Evolutionary conservation across 2,888 invertebrate species (phyloP).

Genomic region (Ellobium chinense): DNA sequence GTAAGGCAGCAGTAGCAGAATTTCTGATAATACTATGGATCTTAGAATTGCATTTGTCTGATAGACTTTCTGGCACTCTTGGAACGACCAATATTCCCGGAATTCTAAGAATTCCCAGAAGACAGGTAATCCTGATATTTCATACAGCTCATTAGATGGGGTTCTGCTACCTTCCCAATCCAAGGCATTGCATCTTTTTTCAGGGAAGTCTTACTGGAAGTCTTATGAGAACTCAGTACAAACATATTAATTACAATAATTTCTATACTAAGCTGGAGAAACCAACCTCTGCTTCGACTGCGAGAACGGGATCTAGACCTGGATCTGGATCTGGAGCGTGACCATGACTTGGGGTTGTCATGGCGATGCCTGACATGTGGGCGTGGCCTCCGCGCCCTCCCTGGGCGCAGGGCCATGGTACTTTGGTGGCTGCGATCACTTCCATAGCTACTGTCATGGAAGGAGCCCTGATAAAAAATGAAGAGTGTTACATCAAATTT

Average conservation of each 20-base stretch:
- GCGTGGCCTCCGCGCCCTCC: conserved; percentile 42
- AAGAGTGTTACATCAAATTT: too few species aligned
- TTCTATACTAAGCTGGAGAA: background rate
- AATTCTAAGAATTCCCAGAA: too few species aligned
- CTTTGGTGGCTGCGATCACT: conserved; percentile 56
- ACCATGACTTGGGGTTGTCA: conserved; percentile 57
- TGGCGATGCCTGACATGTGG: conserved; percentile 48
- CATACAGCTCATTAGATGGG: too few species aligned
- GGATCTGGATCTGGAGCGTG: conserved; percentile 64
- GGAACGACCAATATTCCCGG: too few species aligned
- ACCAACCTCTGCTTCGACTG: conserved; percentile 49
- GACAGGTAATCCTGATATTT: too few species aligned
- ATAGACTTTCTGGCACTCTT: too few species aligned
- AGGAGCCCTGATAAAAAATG: conserved; percentile 41
- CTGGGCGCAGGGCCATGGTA: conserved; percentile 40
- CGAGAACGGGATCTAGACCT: conserved; percentile 64
- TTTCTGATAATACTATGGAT: too few species aligned
- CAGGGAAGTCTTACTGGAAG: too few species aligned
- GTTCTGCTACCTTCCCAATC: too few species aligned
- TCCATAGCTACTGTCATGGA: conserved; percentile 53
- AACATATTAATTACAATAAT: background rate
- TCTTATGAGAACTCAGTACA: background rate
- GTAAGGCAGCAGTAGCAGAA: too few species aligned
- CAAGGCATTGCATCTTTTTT: too few species aligned
- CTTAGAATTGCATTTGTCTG: too few species aligned